Evolutionary conservation across 35 echinoderm and acorn worm genomes (phyloP), one percentile per base, ranked within the genome.

Genomic region (Acanthaster planci): DNA sequence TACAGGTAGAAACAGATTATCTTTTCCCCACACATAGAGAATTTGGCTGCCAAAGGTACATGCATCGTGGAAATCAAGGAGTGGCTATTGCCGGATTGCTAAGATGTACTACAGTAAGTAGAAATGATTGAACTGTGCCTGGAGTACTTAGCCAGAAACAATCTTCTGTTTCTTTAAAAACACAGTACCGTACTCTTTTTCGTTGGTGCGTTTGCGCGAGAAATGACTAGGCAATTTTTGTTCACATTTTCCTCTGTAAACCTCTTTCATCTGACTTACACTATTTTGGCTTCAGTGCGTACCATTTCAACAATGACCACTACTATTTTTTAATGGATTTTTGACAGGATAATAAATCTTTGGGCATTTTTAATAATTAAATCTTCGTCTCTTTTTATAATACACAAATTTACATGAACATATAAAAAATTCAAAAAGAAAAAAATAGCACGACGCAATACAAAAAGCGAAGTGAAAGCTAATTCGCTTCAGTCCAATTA

Each of bases 391-490:
- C 34, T 0, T 72, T 29, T 35, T 72, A 72, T 72, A 72, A 72
- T 72, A 72, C 64, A 72, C 64, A 72, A 72, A 72, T 72, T 72
- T 72, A 72, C 64, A 72, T 26, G 42, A 47, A 72, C 64, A 29
- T 72, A 72, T 72, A 72, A 27, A 72, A 72, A 72, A 72, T 72
- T 72, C 3, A 72, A 47, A 72, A 26, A 27, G 26, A 72, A 72
- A 19, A 29, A 27, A 72, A 72, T n/a, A n/a, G n/a, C n/a, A 34
- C 3, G 26, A 47, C 42, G 26, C 34, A 36, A 72, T 29, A 72
- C 18, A 72, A 72, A 72, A 72, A 72, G 23, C 14, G 14, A 72
- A 72, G 29, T 72, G 34, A 72, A 68, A 72, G 26, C 30, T 72
- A 12, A 1, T 72, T 26, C 34, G 23, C 34, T 26, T 29, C 9